Base-by-base conservation (phyloP, 2,113 vertebrate species). In the Mormyrus lacerda region DNA sequence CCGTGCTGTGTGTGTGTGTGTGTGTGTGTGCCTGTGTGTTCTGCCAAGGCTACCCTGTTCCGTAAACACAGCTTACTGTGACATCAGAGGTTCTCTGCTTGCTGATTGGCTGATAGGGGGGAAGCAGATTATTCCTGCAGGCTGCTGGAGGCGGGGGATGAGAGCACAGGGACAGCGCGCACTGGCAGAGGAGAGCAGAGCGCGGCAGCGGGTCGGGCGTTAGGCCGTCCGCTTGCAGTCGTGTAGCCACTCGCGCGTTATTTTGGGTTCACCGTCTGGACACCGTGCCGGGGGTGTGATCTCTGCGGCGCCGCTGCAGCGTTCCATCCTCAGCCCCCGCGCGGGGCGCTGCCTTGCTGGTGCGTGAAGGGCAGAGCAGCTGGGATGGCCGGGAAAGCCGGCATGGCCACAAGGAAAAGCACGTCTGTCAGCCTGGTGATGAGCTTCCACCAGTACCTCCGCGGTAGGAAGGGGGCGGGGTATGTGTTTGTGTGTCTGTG, bases 381-480 rank as follows among this genome's bases (percentile, higher is more conserved):
- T 92, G 89, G 50, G 93, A 73, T 92, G 92, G 92, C 90, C 94
- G 6, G 76, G 76, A 39, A 17, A 82, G 5, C 35, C 76, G 42
- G 76, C 8, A 53, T 87, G 85, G 47, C 85, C 21, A 3, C 10
- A 2, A 95, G 95, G 94, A 96, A 92, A 90, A 92, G 90, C 55
- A 84, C 92, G 0, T 94, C 95, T 0, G 92, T 96, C 90, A 96
- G 96, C 92, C 93, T 97, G 92, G 94, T 96, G 92, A 95, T 96
- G 0, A 96, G 95, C 53, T 93, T 95, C 92, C 95, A 92, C 90
- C 96, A 94, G 91, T 96, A 93, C 91, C 90, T 93, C 35, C 96
- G 94, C 13, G 96, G 97, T 98, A 96, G 97, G 97, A 7, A 3
- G 21, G 96, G 92, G 91, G 90, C 17, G 5, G n/a, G 73, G 3